Evolutionary conservation across 2,888 invertebrate species (phyloP).

Genomic region (Stenoptilia bipunctidactyla): DNA sequence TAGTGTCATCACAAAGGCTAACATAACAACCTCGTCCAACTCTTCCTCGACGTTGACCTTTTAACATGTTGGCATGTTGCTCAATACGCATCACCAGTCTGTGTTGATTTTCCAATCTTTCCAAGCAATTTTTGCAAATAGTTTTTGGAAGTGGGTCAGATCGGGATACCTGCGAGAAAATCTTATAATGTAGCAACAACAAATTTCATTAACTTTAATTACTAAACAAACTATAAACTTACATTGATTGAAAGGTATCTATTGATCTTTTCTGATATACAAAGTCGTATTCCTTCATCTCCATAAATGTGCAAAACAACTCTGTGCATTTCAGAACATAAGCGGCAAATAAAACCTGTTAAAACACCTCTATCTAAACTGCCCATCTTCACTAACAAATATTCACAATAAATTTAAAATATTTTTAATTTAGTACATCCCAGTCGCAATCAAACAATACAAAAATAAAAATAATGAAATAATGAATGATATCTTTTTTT

Average conservation of each 20-base stretch:
- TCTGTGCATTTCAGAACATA: conserved; percentile 89
- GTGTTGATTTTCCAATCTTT: conserved; percentile 72
- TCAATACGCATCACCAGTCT: conserved; percentile 58
- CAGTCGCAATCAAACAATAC: too few species aligned
- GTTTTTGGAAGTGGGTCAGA: conserved; percentile 80
- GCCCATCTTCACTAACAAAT: conserved; percentile 71
- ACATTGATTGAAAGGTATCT: conserved; percentile 86
- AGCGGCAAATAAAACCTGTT: conserved; percentile 86
- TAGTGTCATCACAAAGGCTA: conserved; percentile 26
- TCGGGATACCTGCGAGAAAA: conserved; percentile 64
- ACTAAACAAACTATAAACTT: conserved; percentile 24
- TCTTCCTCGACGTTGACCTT: conserved; percentile 36
- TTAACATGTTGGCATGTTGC: conserved; percentile 49
- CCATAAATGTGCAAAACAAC: conserved; percentile 88
- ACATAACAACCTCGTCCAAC: conserved; percentile 23
- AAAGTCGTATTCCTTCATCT: conserved; percentile 80
- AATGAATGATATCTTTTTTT: too few species aligned
- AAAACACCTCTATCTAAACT: conserved; percentile 85
- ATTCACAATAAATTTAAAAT: not conserved
- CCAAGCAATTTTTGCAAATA: conserved; percentile 72
- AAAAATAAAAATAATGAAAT: too few species aligned
- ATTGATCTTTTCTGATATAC: conserved; percentile 84
- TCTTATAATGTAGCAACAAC: not conserved
- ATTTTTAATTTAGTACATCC: too few species aligned
- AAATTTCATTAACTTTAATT: conserved; percentile 1